These are phyloP conservation scores for Carduelis carduelis DNA, from an alignment of 2,797 vertebrate genomes.

Conservation along the genomic window DNA sequence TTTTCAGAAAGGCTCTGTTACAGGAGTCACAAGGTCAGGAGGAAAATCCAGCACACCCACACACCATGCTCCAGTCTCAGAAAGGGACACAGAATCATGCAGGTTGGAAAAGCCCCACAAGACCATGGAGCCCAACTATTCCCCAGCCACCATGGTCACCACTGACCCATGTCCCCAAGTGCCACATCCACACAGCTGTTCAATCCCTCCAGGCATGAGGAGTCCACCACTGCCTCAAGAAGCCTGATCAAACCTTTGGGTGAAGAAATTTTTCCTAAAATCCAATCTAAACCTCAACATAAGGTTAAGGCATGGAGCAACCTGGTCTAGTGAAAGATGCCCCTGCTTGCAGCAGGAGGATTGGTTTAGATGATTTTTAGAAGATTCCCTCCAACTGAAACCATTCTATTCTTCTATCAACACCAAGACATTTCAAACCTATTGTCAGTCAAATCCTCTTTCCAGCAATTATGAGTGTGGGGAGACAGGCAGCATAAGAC, in stretches of 20 bases:
- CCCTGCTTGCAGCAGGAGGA: neutral
- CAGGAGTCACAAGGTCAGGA: neutral
- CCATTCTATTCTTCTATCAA: neutral
- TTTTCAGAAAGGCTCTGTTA: neutral
- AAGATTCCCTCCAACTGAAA: neutral
- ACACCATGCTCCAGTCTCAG: neutral
- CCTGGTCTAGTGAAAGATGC: neutral
- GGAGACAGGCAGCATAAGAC: neutral
- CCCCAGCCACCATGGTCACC: neutral
- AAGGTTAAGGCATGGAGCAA: neutral
- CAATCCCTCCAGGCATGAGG: neutral
- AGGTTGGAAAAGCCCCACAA: neutral
- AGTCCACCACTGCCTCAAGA: neutral
- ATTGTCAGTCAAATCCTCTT: neutral
- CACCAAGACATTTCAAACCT: neutral
- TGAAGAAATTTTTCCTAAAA: neutral
- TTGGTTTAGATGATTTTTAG: neutral
- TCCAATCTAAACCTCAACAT: neutral
- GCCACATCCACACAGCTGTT: fast-evolving
- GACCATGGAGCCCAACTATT: neutral
- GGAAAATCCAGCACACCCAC: neutral
- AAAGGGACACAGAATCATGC: neutral
- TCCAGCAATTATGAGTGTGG: neutral
- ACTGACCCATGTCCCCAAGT: neutral
- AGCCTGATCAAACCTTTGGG: neutral